These are phyloP conservation scores for Epizoanthus ramosus DNA, from an alignment of 92 coral and sea anemone species.

Conservation along the genomic window DNA sequence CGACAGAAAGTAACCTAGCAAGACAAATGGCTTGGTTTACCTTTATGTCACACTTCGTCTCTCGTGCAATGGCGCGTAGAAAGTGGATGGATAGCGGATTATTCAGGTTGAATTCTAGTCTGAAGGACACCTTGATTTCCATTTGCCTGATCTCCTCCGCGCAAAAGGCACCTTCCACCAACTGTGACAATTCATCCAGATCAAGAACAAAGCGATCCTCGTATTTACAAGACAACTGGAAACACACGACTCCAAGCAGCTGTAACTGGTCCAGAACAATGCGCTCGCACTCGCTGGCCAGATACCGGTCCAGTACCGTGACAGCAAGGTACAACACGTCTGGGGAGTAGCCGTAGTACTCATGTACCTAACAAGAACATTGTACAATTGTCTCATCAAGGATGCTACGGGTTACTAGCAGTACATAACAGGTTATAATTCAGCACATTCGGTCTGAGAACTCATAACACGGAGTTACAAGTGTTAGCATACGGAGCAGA, in stretches of 20 bases:
- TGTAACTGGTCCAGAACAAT: conserved; percentile 51
- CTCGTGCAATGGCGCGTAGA: conserved; percentile 64
- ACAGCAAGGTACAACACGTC: conserved; percentile 63
- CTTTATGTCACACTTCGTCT: conserved; percentile 40
- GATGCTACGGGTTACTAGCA: too few relatives aligned
- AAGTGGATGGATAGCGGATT: conserved; percentile 65
- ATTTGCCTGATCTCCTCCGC: conserved; percentile 49
- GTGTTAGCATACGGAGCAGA: too few relatives aligned
- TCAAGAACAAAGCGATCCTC: conserved; percentile 70
- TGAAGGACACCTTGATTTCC: conserved; percentile 48
- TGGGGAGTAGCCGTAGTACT: conserved; percentile 59
- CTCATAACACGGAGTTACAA: too few relatives aligned
- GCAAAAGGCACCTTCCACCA: conserved; percentile 58
- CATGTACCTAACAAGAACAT: conserved; percentile 50
- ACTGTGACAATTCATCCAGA: conserved; percentile 42
- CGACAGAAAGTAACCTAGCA: too few relatives aligned
- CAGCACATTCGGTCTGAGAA: too few relatives aligned
- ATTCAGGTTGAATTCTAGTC: conserved; percentile 53
- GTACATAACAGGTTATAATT: too few relatives aligned
- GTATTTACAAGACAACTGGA: conserved; percentile 63
- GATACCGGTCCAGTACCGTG: conserved; percentile 58
- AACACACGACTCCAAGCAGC: conserved; percentile 60
- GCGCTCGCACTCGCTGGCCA: conserved; percentile 39
- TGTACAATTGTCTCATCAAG: too few relatives aligned
- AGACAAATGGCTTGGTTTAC: background rate